Base-by-base conservation (phyloP, 2,888 invertebrate species). In the Synergus umbraculus region DNA sequence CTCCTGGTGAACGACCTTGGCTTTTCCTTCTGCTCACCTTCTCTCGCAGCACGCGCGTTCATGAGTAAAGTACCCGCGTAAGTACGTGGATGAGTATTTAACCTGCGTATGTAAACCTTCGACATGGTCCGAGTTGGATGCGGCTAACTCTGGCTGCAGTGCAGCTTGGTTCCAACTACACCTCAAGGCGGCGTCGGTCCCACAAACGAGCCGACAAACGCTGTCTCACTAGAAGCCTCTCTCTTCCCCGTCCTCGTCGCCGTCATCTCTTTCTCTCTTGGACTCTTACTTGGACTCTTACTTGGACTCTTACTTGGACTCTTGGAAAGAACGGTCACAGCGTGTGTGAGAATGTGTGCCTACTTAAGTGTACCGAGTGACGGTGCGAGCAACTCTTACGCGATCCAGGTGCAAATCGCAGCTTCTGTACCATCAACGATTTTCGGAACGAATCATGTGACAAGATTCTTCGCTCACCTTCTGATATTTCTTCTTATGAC, bases 121-220 rank as follows among this genome's bases (percentile, higher is more conserved):
- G 79, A 80, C 79, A 64, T 58, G 78, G 78, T 66, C 79, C 82
- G 80, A 80, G 81, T 81, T 81, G 78, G 80, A 79, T 78, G 77
- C 80, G 43, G 60, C 78, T 64, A 73, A 54, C 69, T 54, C 49
- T 73, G 29, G 73, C 69, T 67, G 66, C 22, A 29, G 37, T 37
- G 37, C 54, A 18, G 54, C 63, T 9, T 63, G 29, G 63, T 79
- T 79, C 67, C 79, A 83, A 84, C 87, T 89, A 87, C 86, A 87
- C 88, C 89, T 89, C 83, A 86, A 87, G 86, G 87, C 89, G 84
- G 88, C 88, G 85, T 88, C 91, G 91, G 89, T 86, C 85, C 86
- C 88, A 89, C 91, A 91, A 91, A 91, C 90, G 91, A 77, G 91
- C 91, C 91, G 91, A 91, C 91, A 91, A 91, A 91, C 91, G 90